Conservation (phyloP, 2,888 invertebrate species). For the Thumatha senex region DNA sequence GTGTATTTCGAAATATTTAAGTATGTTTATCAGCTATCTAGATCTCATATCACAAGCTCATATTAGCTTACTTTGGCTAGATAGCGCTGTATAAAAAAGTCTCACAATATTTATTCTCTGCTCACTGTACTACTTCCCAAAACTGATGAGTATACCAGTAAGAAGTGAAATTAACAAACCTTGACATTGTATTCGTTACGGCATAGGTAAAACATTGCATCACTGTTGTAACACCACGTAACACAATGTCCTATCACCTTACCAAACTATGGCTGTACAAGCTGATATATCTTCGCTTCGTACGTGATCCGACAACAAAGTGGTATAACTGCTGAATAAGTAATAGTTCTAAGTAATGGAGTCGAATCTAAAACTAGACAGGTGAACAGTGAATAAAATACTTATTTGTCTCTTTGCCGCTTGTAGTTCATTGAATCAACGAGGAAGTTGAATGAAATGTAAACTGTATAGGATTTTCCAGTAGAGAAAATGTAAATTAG, state of each 20-base stretch:
- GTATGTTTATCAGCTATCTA: too few species aligned
- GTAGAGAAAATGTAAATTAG: too few species aligned
- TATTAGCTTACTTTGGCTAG: too few species aligned
- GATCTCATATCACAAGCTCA: too few species aligned
- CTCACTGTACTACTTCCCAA: too few species aligned
- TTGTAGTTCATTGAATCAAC: too few species aligned
- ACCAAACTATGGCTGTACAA: constrained; percentile 52
- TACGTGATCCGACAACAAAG: constrained; percentile 46
- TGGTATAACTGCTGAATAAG: not conserved
- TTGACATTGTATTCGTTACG: constrained; percentile 68
- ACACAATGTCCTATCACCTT: constrained; percentile 57
- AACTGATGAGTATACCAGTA: not conserved
- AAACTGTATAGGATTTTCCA: too few species aligned
- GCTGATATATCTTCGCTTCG: constrained; percentile 40
- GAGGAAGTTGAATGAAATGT: too few species aligned
- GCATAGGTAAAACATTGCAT: constrained; percentile 51
- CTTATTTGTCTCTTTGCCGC: not conserved
- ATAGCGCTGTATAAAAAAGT: too few species aligned
- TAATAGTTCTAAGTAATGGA: not conserved
- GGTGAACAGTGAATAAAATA: not conserved
- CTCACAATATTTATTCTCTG: too few species aligned
- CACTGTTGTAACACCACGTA: constrained; percentile 47
- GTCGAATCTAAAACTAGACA: constrained; percentile 4
- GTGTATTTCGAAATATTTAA: too few species aligned
- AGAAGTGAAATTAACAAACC: constrained; percentile 59